These are phyloP conservation scores for Spodoptera litura DNA, from an alignment of 1,140 invertebrate species.

Conservation along the genomic window DNA sequence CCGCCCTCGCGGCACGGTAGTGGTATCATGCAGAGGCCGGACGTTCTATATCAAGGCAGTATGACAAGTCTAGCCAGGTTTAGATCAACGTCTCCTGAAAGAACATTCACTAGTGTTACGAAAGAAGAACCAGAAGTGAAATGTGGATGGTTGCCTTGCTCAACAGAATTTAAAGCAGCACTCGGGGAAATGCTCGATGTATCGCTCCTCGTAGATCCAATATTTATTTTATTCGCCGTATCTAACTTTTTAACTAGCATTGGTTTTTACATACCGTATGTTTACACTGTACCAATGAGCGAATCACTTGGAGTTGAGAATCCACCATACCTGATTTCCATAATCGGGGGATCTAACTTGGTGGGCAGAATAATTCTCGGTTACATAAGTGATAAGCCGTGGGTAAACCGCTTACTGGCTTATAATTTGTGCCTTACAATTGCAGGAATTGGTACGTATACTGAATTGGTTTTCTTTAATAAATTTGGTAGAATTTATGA, in stretches of 20 bases:
- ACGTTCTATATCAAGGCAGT: slow-evolving; percentile 95
- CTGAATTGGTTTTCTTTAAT: slow-evolving; percentile 23
- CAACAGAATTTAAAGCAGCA: slow-evolving; percentile 88
- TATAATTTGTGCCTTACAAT: slow-evolving; percentile 95
- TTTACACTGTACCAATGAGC: slow-evolving; percentile 92
- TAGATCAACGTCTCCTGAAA: slow-evolving; percentile 78
- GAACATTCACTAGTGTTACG: slow-evolving; percentile 59
- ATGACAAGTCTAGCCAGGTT: slow-evolving; percentile 86
- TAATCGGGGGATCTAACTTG: slow-evolving; percentile 95
- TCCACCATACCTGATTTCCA: slow-evolving; percentile 89
- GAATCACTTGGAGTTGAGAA: slow-evolving; percentile 87
- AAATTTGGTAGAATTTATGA: not conserved
- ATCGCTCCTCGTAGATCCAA: slow-evolving; percentile 92
- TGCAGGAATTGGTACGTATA: slow-evolving; percentile 92
- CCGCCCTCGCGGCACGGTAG: slow-evolving; percentile 84
- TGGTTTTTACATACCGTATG: slow-evolving; percentile 98
- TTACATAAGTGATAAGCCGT: slow-evolving; percentile 94
- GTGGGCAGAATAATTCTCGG: slow-evolving; percentile 95
- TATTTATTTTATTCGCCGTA: slow-evolving; percentile 96
- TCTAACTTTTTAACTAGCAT: slow-evolving; percentile 98
- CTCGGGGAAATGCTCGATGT: slow-evolving; percentile 95
- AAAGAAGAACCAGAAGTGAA: slow-evolving; percentile 64
- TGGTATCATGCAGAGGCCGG: slow-evolving; percentile 93
- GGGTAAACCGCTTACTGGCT: slow-evolving; percentile 94
- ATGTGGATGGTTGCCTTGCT: slow-evolving; percentile 87